These are phyloP conservation scores for Hydrolagus colliei DNA, from an alignment of 2,797 vertebrate species.

Conservation along the genomic window DNA sequence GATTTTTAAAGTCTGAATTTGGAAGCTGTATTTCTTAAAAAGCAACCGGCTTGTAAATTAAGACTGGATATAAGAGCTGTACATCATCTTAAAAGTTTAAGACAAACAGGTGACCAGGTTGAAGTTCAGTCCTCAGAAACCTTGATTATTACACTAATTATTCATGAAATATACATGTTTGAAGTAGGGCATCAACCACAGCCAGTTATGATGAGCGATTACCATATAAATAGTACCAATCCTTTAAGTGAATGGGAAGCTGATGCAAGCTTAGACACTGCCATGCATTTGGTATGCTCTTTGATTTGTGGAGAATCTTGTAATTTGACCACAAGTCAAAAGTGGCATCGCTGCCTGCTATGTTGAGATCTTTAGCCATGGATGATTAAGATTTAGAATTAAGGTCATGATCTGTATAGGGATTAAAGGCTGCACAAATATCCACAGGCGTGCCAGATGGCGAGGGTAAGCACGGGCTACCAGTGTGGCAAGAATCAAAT, in stretches of 20 bases:
- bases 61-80: too few relatives aligned
- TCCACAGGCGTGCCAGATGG: neutral
- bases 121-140: too few relatives aligned
- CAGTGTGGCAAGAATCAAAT: slow-evolving; percentile 1
- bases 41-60: too few relatives aligned
- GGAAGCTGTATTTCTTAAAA: too few relatives aligned
- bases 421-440: neutral
- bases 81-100: too few relatives aligned
- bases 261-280: neutral
- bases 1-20: too few relatives aligned
- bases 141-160: too few relatives aligned
- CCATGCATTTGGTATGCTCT: neutral
- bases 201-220: neutral
- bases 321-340: neutral
- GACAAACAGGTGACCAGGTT: too few relatives aligned
- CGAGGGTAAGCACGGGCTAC: neutral
- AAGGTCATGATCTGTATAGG: slow-evolving; percentile 13
- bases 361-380: slow-evolving; percentile 21
- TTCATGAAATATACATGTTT: neutral
- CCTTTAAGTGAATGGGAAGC: neutral
- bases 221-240: neutral
- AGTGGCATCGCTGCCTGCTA: neutral
- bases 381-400: slow-evolving; percentile 20
- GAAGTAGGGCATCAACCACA: too few relatives aligned
- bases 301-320: neutral